Conservation (phyloP, 2,113 vertebrate genomes). For the Perca fluviatilis region DNA sequence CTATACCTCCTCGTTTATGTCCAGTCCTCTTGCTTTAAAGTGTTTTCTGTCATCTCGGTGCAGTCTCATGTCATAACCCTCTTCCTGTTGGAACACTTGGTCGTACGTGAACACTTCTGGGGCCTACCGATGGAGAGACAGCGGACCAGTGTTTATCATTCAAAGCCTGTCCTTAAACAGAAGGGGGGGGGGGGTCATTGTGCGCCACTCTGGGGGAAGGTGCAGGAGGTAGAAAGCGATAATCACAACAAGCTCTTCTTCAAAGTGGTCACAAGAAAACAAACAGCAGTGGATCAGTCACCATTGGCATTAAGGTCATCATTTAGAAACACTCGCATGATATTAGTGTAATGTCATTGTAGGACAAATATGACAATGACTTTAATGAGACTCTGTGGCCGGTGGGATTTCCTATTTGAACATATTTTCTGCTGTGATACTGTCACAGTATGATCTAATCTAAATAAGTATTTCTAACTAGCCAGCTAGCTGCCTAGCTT, state of each 20-base stretch:
- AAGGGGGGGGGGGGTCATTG: neutral
- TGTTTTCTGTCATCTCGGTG: conserved; percentile 77
- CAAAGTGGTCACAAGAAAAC: too few species aligned
- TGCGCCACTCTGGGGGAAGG: neutral
- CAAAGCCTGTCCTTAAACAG: neutral
- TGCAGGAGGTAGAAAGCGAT: neutral
- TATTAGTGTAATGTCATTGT: too few species aligned
- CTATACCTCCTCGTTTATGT: conserved; percentile 79
- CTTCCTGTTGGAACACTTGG: conserved; percentile 56
- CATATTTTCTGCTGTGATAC: too few species aligned
- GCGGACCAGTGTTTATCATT: neutral
- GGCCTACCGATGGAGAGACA: conserved; percentile 44
- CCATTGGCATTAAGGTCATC: neutral
- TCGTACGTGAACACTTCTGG: conserved; percentile 71
- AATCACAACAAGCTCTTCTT: neutral
- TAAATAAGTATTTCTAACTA: too few species aligned
- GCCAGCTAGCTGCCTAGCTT: neutral
- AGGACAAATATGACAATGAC: too few species aligned
- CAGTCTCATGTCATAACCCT: conserved; percentile 74
- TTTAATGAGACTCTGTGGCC: too few species aligned
- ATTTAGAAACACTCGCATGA: neutral
- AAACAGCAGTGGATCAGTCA: neutral
- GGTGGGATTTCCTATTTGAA: too few species aligned
- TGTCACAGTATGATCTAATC: too few species aligned
- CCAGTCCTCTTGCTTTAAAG: conserved; percentile 71